These are phyloP conservation scores for Beris morrisii DNA, from an alignment of 2,888 invertebrate genomes.

Conservation along the genomic window DNA sequence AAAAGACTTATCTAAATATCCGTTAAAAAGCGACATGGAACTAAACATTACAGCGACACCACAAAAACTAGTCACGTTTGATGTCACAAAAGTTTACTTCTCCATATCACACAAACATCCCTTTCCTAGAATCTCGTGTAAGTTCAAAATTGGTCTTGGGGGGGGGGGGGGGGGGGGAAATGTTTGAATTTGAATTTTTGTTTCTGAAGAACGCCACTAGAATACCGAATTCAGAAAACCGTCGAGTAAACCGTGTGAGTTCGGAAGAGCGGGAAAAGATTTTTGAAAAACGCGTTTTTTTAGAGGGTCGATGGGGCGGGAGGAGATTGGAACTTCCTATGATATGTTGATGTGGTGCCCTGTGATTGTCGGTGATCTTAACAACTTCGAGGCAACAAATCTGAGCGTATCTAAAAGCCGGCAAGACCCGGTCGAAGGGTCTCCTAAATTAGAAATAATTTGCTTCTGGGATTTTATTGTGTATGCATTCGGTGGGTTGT, in stretches of 20 bases:
- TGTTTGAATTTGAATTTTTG: too few relatives aligned
- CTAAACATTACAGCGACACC: slow-evolving; percentile 4
- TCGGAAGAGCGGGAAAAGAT: too few relatives aligned
- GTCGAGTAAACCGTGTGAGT: too few relatives aligned
- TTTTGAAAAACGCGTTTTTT: too few relatives aligned
- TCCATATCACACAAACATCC: slow-evolving; percentile 26
- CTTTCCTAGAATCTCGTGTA: slow-evolving; percentile 20
- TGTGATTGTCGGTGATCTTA: not conserved
- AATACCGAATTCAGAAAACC: not conserved
- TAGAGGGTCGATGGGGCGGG: slow-evolving; percentile 1
- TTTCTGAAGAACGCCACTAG: not conserved
- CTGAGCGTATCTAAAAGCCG: not conserved
- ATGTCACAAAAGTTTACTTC: slow-evolving; percentile 30
- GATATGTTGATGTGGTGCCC: slow-evolving; percentile 13
- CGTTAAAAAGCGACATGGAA: slow-evolving; percentile 11
- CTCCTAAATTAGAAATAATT: slow-evolving; percentile 26
- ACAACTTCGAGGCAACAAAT: not conserved
- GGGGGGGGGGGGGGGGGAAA: too few relatives aligned
- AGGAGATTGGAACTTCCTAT: slow-evolving; percentile 20
- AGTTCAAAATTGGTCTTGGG: not conserved
- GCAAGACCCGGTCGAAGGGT: slow-evolving; percentile 8
- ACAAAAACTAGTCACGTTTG: slow-evolving; percentile 31
- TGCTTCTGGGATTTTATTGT: slow-evolving; percentile 25
- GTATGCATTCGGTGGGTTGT: not conserved
- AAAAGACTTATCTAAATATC: slow-evolving; percentile 15